These are phyloP conservation scores for Stercorarius parasiticus DNA, from an alignment of 2,113 vertebrate genomes.

Conservation along the genomic window DNA sequence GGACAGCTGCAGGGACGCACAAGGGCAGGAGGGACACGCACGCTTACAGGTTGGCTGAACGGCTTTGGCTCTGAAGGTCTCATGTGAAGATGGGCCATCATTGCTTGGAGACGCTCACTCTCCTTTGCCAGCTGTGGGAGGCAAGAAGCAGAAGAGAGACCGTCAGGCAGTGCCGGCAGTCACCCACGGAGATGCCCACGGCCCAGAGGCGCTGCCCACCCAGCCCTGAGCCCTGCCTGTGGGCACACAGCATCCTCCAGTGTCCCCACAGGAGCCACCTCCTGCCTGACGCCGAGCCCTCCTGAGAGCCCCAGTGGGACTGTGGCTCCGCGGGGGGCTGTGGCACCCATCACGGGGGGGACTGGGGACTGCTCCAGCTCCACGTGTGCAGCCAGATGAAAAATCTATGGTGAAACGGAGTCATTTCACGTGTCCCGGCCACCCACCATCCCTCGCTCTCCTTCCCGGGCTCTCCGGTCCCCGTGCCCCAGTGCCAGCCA, in stretches of 20 bases:
- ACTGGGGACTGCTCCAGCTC: background rate
- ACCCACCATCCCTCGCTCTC: background rate
- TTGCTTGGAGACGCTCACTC: conserved; percentile 96
- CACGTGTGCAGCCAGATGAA: accelerated
- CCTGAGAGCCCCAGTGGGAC: accelerated
- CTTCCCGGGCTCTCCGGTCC: background rate
- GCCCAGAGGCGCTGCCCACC: background rate
- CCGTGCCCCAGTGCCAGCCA: accelerated
- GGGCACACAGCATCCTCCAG: background rate
- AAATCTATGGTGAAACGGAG: background rate
- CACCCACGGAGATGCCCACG: background rate
- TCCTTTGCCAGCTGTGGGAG: conserved; percentile 90
- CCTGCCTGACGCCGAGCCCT: background rate
- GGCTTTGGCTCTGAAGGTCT: conserved; percentile 98
- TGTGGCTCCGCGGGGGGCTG: background rate
- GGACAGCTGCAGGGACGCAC: accelerated
- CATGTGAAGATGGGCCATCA: conserved; percentile 99
- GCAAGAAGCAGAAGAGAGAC: background rate
- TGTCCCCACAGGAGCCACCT: background rate
- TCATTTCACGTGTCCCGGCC: background rate
- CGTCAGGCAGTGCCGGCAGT: background rate
- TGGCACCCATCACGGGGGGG: background rate
- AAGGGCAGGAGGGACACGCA: background rate
- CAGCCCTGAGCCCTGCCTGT: background rate
- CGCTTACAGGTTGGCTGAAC: conserved; percentile 94